Evolutionary conservation across 2,888 invertebrate species (phyloP), one percentile per base, ranked within the genome.

Genomic region (Elmis aenea): DNA sequence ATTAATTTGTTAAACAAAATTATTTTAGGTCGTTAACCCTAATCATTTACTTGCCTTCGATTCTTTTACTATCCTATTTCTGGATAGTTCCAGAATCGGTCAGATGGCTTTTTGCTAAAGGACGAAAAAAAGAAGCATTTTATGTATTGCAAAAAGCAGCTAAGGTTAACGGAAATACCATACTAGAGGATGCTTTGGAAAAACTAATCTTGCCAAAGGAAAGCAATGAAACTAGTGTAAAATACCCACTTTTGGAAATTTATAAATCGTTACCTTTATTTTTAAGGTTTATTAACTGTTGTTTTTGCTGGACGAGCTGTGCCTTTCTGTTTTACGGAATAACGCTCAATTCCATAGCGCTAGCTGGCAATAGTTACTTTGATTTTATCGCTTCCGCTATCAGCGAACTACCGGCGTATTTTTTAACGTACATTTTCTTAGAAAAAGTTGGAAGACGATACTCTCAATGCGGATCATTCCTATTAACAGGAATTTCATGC

Each of bases 251-350:
- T 13, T 16, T 11, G 5, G 69, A 75, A 57, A 72, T 78, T 14
- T 55, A 79, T 8, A 71, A 61, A 33, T 77, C 78, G 0, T 68
- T 62, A 24, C 70, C 70, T 11, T 57, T 83, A 8, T 59, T 78
- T 42, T 53, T 70, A 0, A 69, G 82, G 16, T 65, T 81, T 25
- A 48, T 73, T 1, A 78, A 79, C 29, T 84, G 85, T 47, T 81
- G 81, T n/a, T 76, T 85, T 50, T 85, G 85, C 70, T 87, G 86
- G 86, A 77, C 85, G 9, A 81, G 85, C 0, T 80, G 83, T 52
- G 81, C 84, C 0, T 79, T 88, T 45, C 79, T 87, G 11, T 89
- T 85, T 62, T 88, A 86, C 55, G 89, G 89, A 0, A 65, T 89
- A 20, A 85, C 85, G 0, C 72, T 89, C 33, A 86, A 85, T 64